phyloP scores from a whole-genome alignment of 2,113 vertebrate genomes.

The Aythya baeri region DNA sequence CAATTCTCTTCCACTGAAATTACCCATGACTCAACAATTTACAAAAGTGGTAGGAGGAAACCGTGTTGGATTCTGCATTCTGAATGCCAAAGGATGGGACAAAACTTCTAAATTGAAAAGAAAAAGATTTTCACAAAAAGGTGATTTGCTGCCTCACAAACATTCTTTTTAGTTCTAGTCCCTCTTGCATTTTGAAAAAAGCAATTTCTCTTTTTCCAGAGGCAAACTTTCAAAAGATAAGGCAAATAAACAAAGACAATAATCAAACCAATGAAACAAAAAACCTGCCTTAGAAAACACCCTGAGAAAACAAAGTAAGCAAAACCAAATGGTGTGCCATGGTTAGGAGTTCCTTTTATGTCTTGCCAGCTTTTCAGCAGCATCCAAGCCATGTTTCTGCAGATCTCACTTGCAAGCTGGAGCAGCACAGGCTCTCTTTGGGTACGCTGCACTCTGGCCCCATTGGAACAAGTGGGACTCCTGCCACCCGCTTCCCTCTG shows the following conservation, averaged over 20 bases:
- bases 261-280: not conserved
- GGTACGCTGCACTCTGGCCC: not conserved
- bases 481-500: not conserved
- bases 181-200: not conserved
- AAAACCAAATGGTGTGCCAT: not conserved
- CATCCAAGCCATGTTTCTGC: not conserved
- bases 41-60: not conserved
- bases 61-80: not conserved
- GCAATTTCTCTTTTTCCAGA: not conserved
- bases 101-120: not conserved
- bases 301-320: not conserved
- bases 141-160: not conserved
- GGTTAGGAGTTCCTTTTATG: not conserved
- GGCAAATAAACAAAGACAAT: not conserved
- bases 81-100: not conserved
- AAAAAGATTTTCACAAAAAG: not conserved
- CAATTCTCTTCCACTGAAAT: not conserved
- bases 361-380: not conserved
- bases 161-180: not conserved
- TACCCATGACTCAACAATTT: not conserved
- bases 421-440: fast-evolving
- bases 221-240: not conserved
- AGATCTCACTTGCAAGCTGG: not conserved
- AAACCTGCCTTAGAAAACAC: not conserved
- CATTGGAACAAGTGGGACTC: not conserved